A percentile compares a stretch with the other conserved stretches of the same genome.
phyloP scores from a whole-genome alignment of 2,888 invertebrate genomes.

The Aphidius colemani region DNA sequence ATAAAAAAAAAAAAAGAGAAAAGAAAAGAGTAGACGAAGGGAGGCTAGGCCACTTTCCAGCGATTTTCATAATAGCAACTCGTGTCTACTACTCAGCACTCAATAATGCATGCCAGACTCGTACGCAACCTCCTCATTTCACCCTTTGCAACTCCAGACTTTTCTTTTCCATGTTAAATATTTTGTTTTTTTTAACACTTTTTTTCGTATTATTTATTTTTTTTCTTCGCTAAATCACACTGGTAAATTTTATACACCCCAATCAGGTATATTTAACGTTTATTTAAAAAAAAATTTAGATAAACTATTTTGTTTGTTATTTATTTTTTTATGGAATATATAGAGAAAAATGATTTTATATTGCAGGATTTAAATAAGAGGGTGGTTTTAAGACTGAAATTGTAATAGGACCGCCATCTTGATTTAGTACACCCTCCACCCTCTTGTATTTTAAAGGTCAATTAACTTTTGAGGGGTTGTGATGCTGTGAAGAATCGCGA shows the following conservation, averaged over 20 bases:
- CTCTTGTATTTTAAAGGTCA: constrained; percentile 43
- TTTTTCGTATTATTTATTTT: neutral
- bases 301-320: neutral
- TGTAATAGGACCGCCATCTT: constrained; percentile 59
- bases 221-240: too few species aligned
- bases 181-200: neutral
- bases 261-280: too few species aligned
- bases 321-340: neutral
- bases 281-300: neutral
- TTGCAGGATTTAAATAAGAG: neutral
- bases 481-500: constrained; percentile 42
- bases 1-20: neutral
- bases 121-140: constrained; percentile 26
- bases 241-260: too few species aligned
- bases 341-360: neutral
- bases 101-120: constrained; percentile 39
- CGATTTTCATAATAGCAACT: constrained; percentile 39
- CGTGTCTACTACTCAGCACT: constrained; percentile 35
- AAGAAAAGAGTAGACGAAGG: constrained; percentile 11
- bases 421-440: constrained; percentile 44
- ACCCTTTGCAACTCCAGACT: neutral
- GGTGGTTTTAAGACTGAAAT: constrained; percentile 49
- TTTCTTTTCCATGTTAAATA: constrained; percentile 1
- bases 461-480: constrained; percentile 48
- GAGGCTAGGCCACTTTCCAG: constrained; percentile 28